These are phyloP conservation scores for Sarcoramphus papa DNA, from an alignment of 2,797 vertebrate genomes.

Conservation along the genomic window DNA sequence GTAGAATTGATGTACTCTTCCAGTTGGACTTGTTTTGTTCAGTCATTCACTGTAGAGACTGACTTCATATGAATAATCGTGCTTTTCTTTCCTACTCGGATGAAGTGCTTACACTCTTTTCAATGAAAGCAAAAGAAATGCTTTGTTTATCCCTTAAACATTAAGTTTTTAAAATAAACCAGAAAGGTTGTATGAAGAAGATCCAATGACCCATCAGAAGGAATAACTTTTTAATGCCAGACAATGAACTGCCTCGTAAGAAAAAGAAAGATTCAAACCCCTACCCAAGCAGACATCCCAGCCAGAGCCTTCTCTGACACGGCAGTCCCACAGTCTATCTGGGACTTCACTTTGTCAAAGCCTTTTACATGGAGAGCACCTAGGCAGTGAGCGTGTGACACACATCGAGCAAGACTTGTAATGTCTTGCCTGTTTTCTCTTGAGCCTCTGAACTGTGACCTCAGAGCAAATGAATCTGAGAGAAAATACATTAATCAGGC, in stretches of 20 bases:
- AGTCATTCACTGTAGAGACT: neutral
- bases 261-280: neutral
- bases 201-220: neutral
- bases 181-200: neutral
- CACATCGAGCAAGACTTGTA: neutral
- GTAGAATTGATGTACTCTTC: neutral
- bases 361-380: neutral
- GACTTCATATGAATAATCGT: neutral
- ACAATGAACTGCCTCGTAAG: neutral
- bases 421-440: neutral
- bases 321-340: fast-evolving
- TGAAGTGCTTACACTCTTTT: neutral
- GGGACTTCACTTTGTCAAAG: neutral
- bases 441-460: slow-evolving; percentile 32
- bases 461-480: slow-evolving; percentile 44
- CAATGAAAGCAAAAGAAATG: neutral
- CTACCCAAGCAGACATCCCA: neutral
- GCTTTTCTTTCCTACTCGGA: neutral
- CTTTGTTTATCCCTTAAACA: neutral
- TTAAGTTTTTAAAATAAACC: neutral
- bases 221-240: neutral
- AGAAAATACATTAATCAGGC: slow-evolving; percentile 40
- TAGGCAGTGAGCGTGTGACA: neutral
- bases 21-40: neutral
- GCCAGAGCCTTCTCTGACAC: neutral